Evolutionary conservation across 2,797 vertebrate species (phyloP), one percentile per base, ranked within the genome.

Genomic region (Paratrypauchen microcephalus): DNA sequence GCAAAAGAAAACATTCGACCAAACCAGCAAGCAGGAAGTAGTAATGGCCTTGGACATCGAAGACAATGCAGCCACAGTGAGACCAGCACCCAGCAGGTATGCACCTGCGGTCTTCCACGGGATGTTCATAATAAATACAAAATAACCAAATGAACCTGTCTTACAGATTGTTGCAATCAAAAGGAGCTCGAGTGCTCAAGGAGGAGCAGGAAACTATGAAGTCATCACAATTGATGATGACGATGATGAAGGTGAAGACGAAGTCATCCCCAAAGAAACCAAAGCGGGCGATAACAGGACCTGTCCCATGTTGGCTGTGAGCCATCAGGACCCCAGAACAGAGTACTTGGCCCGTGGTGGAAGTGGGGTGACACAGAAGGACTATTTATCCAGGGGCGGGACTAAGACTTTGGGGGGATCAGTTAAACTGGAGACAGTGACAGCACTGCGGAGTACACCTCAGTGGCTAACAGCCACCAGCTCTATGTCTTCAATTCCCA

Each of bases 311-410:
- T 83, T 87, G 62, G 75, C 82, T 0, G 74, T 52, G 61, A 65
- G 83, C 0, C 83, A 81, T 7, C 74, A 81, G 4, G 91, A 92
- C 19, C 88, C 92, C 62, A 89, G 85, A 60, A 89, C 82, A 0
- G 92, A 94, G 84, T 93, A 91, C 76, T 68, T 93, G 74, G 86
- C 96, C 1, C 94, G 97, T 57, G 96, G 97, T 64, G 89, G 89
- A 61, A 58, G 86, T 0, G 63, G 78, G 0, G 11, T 64, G 63
- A 41, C 89, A 0, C 88, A 87, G 62, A 88, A 84, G 73, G 93
- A 94, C 72, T 92, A 87, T 81, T 70, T 94, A 64, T 83, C 96
- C 1, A 95, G 96, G 62, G 95, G 95, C 3, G 90, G 92, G 71
- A 86, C 92, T 4, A 87, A 90, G 58, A 92, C 89, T 11, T 74